These are phyloP conservation scores for Fratercula arctica DNA, from an alignment of 2,797 vertebrate genomes.

Conservation along the genomic window DNA sequence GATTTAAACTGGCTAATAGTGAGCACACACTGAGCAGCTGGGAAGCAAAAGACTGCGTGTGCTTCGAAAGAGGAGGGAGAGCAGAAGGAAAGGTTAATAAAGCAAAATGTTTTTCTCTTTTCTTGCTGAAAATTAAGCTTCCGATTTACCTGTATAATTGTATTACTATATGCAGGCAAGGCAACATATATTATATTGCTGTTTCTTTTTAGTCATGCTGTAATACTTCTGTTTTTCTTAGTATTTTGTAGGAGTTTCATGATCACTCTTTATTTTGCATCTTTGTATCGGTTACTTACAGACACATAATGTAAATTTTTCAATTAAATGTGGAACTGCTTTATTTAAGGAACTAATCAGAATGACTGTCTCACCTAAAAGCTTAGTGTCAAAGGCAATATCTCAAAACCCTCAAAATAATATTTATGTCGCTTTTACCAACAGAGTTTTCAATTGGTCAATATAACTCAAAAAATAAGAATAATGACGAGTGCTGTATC, in stretches of 20 bases:
- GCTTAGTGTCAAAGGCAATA: not conserved
- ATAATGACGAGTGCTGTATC: not conserved
- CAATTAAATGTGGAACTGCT: not conserved
- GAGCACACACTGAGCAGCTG: slow-evolving; percentile 45
- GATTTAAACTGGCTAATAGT: slow-evolving; percentile 32
- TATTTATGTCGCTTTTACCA: not conserved
- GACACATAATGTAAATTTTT: not conserved
- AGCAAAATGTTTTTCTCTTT: not conserved
- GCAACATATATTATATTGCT: not conserved
- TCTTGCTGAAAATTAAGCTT: not conserved
- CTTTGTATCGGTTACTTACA: not conserved
- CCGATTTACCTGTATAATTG: not conserved
- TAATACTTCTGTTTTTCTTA: not conserved
- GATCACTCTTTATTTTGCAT: not conserved
- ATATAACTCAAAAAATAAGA: not conserved
- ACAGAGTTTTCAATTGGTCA: not conserved
- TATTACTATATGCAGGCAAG: not conserved
- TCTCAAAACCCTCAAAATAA: not conserved
- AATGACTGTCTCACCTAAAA: not conserved
- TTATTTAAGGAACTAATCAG: not conserved
- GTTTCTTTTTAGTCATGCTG: not conserved
- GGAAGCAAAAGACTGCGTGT: not conserved
- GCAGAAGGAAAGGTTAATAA: slow-evolving; percentile 25
- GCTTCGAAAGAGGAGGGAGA: not conserved
- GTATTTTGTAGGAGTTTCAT: not conserved